Evolutionary conservation across 2,113 vertebrate genomes (phyloP).

Genomic region (Cinclus cinclus): DNA sequence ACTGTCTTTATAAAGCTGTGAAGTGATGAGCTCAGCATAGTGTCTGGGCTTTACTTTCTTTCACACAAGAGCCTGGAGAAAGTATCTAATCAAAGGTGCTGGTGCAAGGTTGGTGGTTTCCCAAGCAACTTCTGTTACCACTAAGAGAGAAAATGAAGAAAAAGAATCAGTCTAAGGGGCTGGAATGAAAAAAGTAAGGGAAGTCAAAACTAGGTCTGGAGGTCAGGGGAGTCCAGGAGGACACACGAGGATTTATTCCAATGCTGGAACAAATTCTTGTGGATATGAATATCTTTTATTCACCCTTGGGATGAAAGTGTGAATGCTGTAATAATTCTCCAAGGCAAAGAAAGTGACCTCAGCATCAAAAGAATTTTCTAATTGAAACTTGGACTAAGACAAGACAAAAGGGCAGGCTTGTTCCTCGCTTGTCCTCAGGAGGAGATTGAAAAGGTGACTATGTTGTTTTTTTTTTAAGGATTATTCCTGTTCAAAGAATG

Average conservation of each 20-base stretch:
- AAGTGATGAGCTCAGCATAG: neutral
- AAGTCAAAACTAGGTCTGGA: neutral
- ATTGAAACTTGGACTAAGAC: neutral
- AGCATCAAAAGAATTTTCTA: neutral
- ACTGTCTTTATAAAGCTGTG: neutral
- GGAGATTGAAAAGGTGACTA: neutral
- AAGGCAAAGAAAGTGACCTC: neutral
- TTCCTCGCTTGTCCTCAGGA: neutral
- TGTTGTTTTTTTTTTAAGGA: neutral
- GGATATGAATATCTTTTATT: neutral
- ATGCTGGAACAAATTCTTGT: neutral
- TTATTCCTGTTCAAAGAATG: neutral
- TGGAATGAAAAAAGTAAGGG: neutral
- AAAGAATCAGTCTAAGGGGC: neutral
- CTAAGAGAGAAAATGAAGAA: neutral
- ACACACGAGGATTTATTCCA: neutral
- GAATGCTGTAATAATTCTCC: neutral
- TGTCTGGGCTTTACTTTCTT: neutral
- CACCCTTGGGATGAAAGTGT: neutral
- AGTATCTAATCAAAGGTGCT: neutral
- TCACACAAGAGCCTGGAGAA: neutral
- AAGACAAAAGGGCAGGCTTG: neutral
- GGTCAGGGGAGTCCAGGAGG: neutral
- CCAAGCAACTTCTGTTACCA: neutral
- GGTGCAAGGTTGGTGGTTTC: neutral